Evolutionary conservation across 30 jellyfish, hydroid and myxozoan genomes (phyloP).

Genomic region (Pelagia noctiluca): DNA sequence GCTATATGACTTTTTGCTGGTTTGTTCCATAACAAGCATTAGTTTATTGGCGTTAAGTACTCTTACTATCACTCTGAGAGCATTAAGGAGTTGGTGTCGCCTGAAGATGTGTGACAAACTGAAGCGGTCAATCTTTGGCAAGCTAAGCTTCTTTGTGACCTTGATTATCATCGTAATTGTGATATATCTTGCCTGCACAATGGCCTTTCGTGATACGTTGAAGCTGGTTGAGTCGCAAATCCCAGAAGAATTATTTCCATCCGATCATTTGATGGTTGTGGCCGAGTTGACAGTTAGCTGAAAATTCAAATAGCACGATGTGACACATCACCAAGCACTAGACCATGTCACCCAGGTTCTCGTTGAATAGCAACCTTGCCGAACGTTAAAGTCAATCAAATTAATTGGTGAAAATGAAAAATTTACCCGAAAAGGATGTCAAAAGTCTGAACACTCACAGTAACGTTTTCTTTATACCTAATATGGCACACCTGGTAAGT

Average conservation of each 20-base stretch:
- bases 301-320: too few species aligned
- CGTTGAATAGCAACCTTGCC: too few species aligned
- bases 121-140: constrained; percentile 30
- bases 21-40: background rate
- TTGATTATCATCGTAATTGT: constrained; percentile 18
- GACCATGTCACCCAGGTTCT: too few species aligned
- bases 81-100: background rate
- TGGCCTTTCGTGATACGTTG: constrained; percentile 42
- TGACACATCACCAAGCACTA: too few species aligned
- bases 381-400: too few species aligned
- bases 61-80: background rate
- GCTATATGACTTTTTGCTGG: constrained; percentile 38
- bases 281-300: constrained; percentile 59
- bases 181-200: background rate
- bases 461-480: too few species aligned
- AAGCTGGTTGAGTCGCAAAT: constrained; percentile 69
- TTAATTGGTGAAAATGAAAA: too few species aligned
- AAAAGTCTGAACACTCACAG: too few species aligned
- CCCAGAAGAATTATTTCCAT: constrained; percentile 79
- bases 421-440: too few species aligned
- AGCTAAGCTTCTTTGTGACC: constrained; percentile 12
- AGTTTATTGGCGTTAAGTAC: background rate
- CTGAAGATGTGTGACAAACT: constrained; percentile 15
- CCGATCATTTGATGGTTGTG: constrained; percentile 86
- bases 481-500: too few species aligned